Conservation (phyloP, 1,140 invertebrate species). For the Scaptomyza pallida region DNA sequence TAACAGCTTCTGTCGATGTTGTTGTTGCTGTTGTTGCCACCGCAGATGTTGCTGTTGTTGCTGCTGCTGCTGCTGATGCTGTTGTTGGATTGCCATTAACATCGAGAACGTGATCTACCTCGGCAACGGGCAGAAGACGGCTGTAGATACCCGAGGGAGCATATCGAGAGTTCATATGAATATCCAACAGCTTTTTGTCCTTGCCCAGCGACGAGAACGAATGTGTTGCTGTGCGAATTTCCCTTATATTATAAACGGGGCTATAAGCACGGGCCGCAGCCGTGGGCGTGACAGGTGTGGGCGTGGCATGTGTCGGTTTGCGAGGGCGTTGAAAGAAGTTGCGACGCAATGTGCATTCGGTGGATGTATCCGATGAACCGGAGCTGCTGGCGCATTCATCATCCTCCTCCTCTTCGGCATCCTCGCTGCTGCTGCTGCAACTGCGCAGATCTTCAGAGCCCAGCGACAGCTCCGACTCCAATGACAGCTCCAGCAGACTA, state of each 20-base stretch:
- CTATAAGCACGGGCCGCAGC: slow-evolving; percentile 56
- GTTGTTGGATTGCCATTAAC: slow-evolving; percentile 56
- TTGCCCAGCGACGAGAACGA: slow-evolving; percentile 82
- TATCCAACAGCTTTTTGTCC: slow-evolving; percentile 82
- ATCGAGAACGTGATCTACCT: slow-evolving; percentile 48
- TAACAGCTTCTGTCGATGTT: slow-evolving; percentile 66
- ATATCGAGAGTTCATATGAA: slow-evolving; percentile 72
- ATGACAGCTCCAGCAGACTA: slow-evolving; percentile 71
- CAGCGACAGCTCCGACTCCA: slow-evolving; percentile 70
- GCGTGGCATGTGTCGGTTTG: slow-evolving; percentile 6
- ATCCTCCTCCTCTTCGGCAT: slow-evolving; percentile 68
- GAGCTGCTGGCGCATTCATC: slow-evolving; percentile 72
- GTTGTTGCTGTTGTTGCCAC: slow-evolving; percentile 11
- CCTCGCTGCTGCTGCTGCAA: slow-evolving; percentile 71
- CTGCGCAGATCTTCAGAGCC: slow-evolving; percentile 69
- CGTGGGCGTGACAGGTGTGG: not conserved
- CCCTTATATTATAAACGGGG: slow-evolving; percentile 83
- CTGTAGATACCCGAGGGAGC: slow-evolving; percentile 49
- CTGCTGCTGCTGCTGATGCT: not conserved
- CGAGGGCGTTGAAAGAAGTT: slow-evolving; percentile 46
- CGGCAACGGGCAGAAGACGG: slow-evolving; percentile 57
- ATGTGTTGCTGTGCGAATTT: slow-evolving; percentile 77
- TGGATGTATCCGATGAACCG: slow-evolving; percentile 74
- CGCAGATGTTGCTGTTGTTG: not conserved
- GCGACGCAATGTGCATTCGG: slow-evolving; percentile 65